A percentile compares a stretch with the other conserved stretches of the same genome.
These are phyloP conservation scores for Alligator mississippiensis DNA, from an alignment of 2,113 vertebrate genomes.

Conservation along the genomic window DNA sequence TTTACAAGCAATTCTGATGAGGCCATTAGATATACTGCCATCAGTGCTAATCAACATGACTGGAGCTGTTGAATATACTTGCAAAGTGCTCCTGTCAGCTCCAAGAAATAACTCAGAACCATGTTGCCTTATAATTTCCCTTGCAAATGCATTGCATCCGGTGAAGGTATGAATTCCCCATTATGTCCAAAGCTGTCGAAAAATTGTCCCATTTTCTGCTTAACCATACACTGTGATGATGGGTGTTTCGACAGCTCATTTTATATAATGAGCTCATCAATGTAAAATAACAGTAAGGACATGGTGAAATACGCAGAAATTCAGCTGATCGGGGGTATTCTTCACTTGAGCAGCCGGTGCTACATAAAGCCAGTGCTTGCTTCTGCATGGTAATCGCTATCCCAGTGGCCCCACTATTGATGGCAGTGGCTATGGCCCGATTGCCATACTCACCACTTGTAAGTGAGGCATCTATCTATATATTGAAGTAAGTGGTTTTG, in stretches of 20 bases:
- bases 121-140: not conserved
- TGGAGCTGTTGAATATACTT: not conserved
- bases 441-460: rapidly evolving
- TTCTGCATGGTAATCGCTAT: not conserved
- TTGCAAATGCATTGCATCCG: not conserved
- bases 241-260: not conserved
- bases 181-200: not conserved
- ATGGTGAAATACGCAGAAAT: not conserved
- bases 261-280: conserved; percentile 38
- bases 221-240: not conserved
- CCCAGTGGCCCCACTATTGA: not conserved
- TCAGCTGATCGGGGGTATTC: not conserved
- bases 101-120: not conserved
- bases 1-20: conserved; percentile 54
- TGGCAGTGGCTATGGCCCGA: rapidly evolving
- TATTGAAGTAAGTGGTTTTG: not conserved
- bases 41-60: conserved; percentile 1
- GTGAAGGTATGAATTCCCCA: not conserved
- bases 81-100: conserved; percentile 42
- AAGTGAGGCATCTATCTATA: rapidly evolving
- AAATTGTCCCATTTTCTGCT: not conserved
- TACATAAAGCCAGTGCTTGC: not conserved
- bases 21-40: not conserved
- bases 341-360: not conserved
- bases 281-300: not conserved